Conservation (phyloP, 2,888 invertebrate genomes). For the Drosophila pseudotakahashii region DNA sequence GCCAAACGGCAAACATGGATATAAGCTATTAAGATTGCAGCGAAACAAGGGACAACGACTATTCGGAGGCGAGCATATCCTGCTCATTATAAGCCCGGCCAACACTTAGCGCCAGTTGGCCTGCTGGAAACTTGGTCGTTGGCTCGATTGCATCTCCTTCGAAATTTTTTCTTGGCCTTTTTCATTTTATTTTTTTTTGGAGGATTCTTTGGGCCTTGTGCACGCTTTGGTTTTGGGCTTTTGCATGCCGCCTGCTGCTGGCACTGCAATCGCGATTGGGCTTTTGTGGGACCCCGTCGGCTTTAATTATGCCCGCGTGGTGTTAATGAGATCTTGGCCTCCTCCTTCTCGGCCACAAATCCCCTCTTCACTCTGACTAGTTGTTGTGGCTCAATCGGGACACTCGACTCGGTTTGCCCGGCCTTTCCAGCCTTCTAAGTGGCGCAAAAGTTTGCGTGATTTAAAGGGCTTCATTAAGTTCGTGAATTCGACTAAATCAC, state of each 20-base stretch:
- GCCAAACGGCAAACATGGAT: conserved; percentile 23
- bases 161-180: conserved; percentile 15
- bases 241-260: conserved; percentile 45
- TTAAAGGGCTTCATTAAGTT: conserved; percentile 85
- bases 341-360: conserved; percentile 33
- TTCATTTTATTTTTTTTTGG: conserved; percentile 8
- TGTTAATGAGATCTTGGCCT: conserved; percentile 83
- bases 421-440: conserved; percentile 59
- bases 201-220: conserved; percentile 38
- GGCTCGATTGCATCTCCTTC: conserved; percentile 66
- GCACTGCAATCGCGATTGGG: conserved; percentile 78
- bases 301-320: conserved; percentile 83
- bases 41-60: conserved; percentile 59
- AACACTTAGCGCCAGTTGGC: conserved; percentile 73
- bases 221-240: conserved; percentile 36
- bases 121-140: conserved; percentile 51
- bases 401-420: not conserved
- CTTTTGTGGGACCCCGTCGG: conserved; percentile 61
- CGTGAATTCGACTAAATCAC: conserved; percentile 85
- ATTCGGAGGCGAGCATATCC: conserved; percentile 44
- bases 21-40: conserved; percentile 67
- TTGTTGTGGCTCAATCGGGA: conserved; percentile 74
- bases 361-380: conserved; percentile 56
- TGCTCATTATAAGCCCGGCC: conserved; percentile 67
- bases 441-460: conserved; percentile 84